Evolutionary conservation across 2,888 invertebrate species (phyloP), one percentile per base, ranked within the genome.

Genomic region (Andrena chrysosceles): DNA sequence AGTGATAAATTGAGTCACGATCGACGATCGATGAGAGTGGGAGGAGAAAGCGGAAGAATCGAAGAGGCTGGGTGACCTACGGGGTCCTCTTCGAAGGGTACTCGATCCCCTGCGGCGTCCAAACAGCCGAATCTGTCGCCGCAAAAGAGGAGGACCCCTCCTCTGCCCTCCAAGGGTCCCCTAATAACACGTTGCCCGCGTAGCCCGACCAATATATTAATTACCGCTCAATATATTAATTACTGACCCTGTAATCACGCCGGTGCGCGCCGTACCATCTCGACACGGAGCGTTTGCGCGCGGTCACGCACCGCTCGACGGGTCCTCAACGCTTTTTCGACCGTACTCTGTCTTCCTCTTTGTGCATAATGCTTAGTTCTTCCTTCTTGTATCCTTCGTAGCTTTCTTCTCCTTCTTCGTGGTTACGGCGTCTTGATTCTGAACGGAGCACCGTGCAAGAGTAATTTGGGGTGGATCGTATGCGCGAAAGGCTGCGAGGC

Each of bases 151-250:
- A 62, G 64, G 59, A 67, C 33, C 56, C 7, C 8, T 35, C 59
- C 52, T 35, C 42, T 62, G 42, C 16, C 60, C 31, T 35, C 60
- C 62, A 75, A 54, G 75, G 60, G 82, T 75, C 62, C 49, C 74
- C 83, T 93, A 93, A 93, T 93, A 91, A 93, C 87, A 93, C 87
- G 92, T 91, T 92, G 85, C 89, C 77, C 84, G 66, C 77, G 79
- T 83, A 63, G 86, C 79, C 84, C 88, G 87, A 75, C 89, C 91
- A 91, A 92, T 92, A 92, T 92, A 93, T 93, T 93, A 93, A 93
- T 93, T 93, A 92, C 91, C 89, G 90, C 89, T 90, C 91, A 91
- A 92, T 93, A 92, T 92, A 93, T 91, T 93, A 93, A 93, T 93
- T 93, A 93, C 90, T 77, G 85, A 89, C 91, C 92, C 93, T 92